Evolutionary conservation across 2,113 vertebrate species (phyloP).

Genomic region (Hippocampus comes): DNA sequence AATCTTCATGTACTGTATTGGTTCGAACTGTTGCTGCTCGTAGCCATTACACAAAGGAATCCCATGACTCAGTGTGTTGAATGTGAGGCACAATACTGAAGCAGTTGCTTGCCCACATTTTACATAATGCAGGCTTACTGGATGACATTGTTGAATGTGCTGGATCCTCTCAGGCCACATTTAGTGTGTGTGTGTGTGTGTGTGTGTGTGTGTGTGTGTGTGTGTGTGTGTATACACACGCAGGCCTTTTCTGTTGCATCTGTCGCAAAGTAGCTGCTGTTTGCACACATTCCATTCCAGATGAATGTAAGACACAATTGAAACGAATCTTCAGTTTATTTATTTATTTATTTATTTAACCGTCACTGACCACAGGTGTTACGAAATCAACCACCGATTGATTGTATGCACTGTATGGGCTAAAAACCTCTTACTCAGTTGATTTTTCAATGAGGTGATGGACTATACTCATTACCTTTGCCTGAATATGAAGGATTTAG

Average conservation of each 20-base stretch:
- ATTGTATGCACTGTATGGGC: not conserved
- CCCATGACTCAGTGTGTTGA: slow-evolving; percentile 8
- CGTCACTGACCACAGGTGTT: not conserved
- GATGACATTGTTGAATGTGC: slow-evolving; percentile 1
- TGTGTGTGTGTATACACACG: slow-evolving; percentile 2
- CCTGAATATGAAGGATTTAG: not conserved
- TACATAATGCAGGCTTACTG: slow-evolving; percentile 11
- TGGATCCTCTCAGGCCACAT: not conserved
- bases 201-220: too few relatives aligned
- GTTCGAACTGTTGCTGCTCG: slow-evolving; percentile 1
- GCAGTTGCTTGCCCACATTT: slow-evolving; percentile 13
- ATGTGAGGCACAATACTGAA: not conserved
- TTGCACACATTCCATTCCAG: not conserved
- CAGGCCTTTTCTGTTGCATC: slow-evolving; percentile 2
- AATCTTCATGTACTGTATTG: not conserved
- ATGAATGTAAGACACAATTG: not conserved
- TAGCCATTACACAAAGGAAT: slow-evolving; percentile 8
- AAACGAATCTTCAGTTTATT: too few relatives aligned
- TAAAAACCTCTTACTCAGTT: not conserved
- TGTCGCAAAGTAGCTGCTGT: slow-evolving; percentile 6
- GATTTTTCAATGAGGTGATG: not conserved
- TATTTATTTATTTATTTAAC: not conserved
- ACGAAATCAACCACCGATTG: not conserved
- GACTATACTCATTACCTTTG: too few relatives aligned
- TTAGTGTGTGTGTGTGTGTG: slow-evolving; percentile 9